Evolutionary conservation across 2,797 vertebrate species (phyloP), one percentile per base, ranked within the genome.

Genomic region (Melanotaenia pygmaea): DNA sequence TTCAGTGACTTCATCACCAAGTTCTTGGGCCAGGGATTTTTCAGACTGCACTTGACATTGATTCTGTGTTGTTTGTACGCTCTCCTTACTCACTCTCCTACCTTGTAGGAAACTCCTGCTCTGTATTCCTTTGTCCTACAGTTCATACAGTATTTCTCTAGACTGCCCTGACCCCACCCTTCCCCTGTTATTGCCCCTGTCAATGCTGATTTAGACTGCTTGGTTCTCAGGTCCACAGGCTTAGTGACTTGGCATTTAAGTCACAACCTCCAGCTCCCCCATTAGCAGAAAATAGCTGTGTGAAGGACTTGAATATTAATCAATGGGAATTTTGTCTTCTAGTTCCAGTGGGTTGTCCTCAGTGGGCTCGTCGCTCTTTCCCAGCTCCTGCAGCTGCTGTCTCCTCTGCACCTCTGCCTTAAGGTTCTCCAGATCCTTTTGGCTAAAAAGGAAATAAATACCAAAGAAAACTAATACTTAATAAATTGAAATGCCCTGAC

Each of bases 341-440:
- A 84, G 91, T 88, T 94, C 92, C 73, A 93, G 94, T 76, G 63
- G 90, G 67, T 66, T 70, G 28, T 92, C 87, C 32, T 93, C 93
- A 5, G 63, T 59, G 28, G 81, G 86, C 64, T 96, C 96, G 7
- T 94, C 90, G 20, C 62, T 92, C 82, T 91, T 97, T 70, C 94
- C 93, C 64, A 95, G 92, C 76, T 98, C 97, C 63, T 99, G 97
- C 73, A 98, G 94, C 85, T 96, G 97, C 86, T 99, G 98, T 62
- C 97, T 95, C 78, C 97, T 94, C 75, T 99, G 97, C 64, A 99
- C 98, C 88, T 99, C 98, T 0, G 97, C 98, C 87, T 98, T 99
- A 87, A 99, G 94, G 87, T 96, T 98, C 91, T 99, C 98, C 93
- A 99, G 91, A 91, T 99, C 98, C 90, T 98, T 99, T 95, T 98